phyloP scores from a whole-genome alignment of 2,888 invertebrate genomes.

The Neoaliturus tenellus region DNA sequence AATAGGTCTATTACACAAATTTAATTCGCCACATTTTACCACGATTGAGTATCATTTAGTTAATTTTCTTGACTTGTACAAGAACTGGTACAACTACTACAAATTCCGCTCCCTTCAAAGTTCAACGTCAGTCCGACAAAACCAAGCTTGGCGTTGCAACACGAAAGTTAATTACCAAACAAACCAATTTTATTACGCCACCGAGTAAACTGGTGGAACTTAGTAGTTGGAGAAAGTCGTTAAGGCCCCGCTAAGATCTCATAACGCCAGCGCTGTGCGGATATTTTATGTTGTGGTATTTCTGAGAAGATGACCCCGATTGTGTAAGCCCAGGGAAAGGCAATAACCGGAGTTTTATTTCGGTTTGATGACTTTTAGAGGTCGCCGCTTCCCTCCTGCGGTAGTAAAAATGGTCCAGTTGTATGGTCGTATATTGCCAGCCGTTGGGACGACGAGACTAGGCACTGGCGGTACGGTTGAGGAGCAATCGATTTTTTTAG shows the following conservation, averaged over 20 bases:
- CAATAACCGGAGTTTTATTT: constrained; percentile 15
- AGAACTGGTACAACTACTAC: no score
- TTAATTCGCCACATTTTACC: no score
- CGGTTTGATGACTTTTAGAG: constrained; percentile 16
- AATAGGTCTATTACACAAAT: no score
- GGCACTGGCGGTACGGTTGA: no score
- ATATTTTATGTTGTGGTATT: not conserved
- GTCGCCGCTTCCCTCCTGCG: not conserved
- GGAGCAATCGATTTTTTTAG: no score
- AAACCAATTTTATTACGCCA: not conserved
- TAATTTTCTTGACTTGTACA: no score
- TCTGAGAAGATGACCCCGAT: constrained; percentile 14
- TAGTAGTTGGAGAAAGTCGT: not conserved
- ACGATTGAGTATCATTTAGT: no score
- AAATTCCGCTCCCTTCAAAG: not conserved
- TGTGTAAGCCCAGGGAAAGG: constrained; percentile 28
- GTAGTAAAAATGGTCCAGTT: constrained; percentile 12
- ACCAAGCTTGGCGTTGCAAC: not conserved
- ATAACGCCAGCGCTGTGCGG: not conserved
- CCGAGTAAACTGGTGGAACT: not conserved
- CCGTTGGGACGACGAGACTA: no score
- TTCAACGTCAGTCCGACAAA: not conserved
- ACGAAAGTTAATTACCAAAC: not conserved
- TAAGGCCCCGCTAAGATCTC: not conserved
- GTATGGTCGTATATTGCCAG: not conserved